Evolutionary conservation across 2,113 vertebrate species (phyloP), one percentile per base, ranked within the genome.

Genomic region (Ctenodactylus gundi): DNA sequence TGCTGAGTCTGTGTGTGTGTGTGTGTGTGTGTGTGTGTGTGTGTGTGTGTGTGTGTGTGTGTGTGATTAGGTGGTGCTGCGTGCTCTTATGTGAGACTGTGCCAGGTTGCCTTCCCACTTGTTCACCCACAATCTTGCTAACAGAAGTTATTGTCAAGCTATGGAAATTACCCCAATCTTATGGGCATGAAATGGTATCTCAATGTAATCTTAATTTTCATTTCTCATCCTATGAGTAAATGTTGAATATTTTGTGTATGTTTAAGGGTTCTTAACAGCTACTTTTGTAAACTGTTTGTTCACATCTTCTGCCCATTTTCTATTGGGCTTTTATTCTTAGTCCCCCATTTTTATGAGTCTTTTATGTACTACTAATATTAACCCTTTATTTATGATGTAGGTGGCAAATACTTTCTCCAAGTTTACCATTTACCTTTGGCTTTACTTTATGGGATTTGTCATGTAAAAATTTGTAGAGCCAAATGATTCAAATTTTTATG

Each of bases 201-300:
- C 10, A 14, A 39, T 75, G 17, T 67, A 76, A 58, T 75, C 68
- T 92, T 70, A 51, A 85, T 82, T 64, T 65, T 34, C 57, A 53
- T 46, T 85, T 81, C 53, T 84, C n/a, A 60, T 94, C 53, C 64
- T 44, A 36, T 76, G 25, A 84, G 21, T 85, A 36, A 91, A 88
- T 62, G 6, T 44, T 49, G 58, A 70, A 64, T 23, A 10, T 88
- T 82, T 73, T 75, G 62, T 93, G 27, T 68, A 64, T 57, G 27
- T 53, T 83, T 95, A 62, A 88, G 34, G 21, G 44, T n/a, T 83
- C 95, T 90, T 75, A 57, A 27, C 73, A 18, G 64, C 44, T 23
- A 53, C 53, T 49, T 68, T 44, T 72, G 46, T 87, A 27, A 76
- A 27, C 29, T 75, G 51, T 23, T 39, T 78, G 11, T 82, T 91